Conservation (phyloP, 2,888 invertebrate genomes). For the Rhyacophila evoluta region DNA sequence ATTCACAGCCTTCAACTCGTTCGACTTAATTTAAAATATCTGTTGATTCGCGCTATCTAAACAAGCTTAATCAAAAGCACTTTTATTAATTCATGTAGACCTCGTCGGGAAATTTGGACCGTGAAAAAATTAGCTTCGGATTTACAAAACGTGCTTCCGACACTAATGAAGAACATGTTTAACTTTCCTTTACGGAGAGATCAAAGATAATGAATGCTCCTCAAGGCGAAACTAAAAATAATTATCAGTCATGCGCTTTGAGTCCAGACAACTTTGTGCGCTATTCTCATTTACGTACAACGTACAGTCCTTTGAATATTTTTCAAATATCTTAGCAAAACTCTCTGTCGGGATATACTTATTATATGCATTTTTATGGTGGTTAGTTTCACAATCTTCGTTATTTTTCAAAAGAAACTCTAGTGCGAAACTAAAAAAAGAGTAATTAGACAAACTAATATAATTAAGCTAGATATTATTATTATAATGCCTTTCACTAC, state of each 20-base stretch:
- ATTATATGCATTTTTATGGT: not conserved
- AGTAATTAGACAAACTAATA: no score
- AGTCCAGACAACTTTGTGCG: conserved; percentile 4
- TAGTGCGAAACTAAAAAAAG: no score
- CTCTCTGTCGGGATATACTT: not conserved
- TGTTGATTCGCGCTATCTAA: not conserved
- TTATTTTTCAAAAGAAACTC: not conserved
- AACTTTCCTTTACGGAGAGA: conserved; percentile 47
- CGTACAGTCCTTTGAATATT: conserved; percentile 4
- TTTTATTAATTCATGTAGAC: conserved; percentile 10
- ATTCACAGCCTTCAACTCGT: not conserved
- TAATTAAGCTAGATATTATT: no score
- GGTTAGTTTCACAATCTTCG: not conserved
- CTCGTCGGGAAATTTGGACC: not conserved
- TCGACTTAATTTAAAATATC: not conserved
- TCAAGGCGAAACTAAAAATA: conserved; percentile 50
- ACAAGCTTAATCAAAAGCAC: conserved; percentile 16
- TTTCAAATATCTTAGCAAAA: not conserved
- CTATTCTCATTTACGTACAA: not conserved
- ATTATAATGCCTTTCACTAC: no score
- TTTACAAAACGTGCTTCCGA: conserved; percentile 47
- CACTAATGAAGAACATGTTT: conserved; percentile 52
- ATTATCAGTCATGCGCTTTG: conserved; percentile 42
- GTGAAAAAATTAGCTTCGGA: conserved; percentile 36
- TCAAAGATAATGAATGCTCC: conserved; percentile 48